Evolutionary conservation across 2,113 vertebrate species (phyloP).

Genomic region (Siniperca knerii): DNA sequence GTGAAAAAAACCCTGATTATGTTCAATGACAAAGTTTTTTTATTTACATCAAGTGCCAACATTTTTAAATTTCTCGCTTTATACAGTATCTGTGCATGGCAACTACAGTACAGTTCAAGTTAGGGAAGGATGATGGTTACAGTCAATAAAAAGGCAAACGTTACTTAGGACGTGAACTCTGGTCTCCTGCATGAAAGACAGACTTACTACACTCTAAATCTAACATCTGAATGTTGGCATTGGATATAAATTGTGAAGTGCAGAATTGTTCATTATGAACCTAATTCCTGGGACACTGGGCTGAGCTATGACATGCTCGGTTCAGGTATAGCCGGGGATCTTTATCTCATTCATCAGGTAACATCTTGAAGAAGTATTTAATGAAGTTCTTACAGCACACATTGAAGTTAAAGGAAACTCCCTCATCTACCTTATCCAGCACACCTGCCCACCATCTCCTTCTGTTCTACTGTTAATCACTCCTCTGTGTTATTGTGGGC

Average conservation of each 20-base stretch:
- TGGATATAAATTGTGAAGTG: neutral
- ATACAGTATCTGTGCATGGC: neutral
- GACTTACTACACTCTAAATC: neutral
- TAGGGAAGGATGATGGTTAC: too few species aligned
- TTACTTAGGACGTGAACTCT: neutral
- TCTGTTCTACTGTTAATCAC: neutral
- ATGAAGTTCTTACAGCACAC: neutral
- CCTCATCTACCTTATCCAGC: neutral
- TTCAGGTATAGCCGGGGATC: neutral
- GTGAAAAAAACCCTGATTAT: neutral
- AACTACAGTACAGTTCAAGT: neutral
- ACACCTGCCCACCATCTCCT: slow-evolving; percentile 3
- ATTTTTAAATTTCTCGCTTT: neutral
- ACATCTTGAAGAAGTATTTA: neutral
- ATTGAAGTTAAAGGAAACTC: too few species aligned
- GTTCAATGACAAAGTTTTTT: neutral
- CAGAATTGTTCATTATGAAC: neutral
- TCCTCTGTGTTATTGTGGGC: neutral
- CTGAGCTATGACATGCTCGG: neutral
- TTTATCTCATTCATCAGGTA: neutral
- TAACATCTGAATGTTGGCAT: neutral
- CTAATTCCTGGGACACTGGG: neutral
- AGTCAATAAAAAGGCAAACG: neutral
- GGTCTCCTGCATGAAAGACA: neutral
- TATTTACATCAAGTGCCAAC: neutral